Base-by-base conservation (phyloP, 2,888 invertebrate species). In the Acanthopleura granulata region DNA sequence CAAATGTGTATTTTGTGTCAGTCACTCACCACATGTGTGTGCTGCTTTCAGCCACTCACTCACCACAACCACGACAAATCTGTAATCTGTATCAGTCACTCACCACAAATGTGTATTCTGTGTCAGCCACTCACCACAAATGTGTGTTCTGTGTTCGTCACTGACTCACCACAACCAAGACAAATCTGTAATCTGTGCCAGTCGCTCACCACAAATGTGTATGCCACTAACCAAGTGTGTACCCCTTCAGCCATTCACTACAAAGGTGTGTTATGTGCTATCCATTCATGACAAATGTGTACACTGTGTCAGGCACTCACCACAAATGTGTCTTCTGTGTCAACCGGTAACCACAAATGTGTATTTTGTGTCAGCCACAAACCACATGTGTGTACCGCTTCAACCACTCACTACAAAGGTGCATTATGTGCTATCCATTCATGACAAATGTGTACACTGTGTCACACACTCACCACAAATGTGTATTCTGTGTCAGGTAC, bases 341-440 rank as follows among this genome's bases (percentile, higher is more conserved):
- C 40, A 40, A 6, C 9, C 9, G 9, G 4, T 40, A 3, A 40
- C 40, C 40, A 40, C 40, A 80, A 90, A 87, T 22, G 83, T 83
- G 80, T 90, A 90, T 75, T 90, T 90, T 29, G 88, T 90, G 76
- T 90, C 89, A 11, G 90, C 88, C 15, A 82, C 85, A 6, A 90
- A 83, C 51, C 89, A 79, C 3, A 84, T 80, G 14, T 84, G 85
- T n/a, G 84, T 83, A 73, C 82, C 84, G 73, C 85, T 81, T 62
- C 86, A 81, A 57, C 89, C 89, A 29, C 84, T 89, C 6, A 40
- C 3, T 9, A 9, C 40, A 40, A 40, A 40, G 40, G 40, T 40
- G 3, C 9, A 40, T 3, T 40, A 3, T 9, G 40, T 40, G 40
- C 9, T 9, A 40, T 9, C 3, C 40, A 40, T 9, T 40, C 40